These are phyloP conservation scores for Drosophila borborema DNA, from an alignment of 2,888 invertebrate species.

Conservation along the genomic window DNA sequence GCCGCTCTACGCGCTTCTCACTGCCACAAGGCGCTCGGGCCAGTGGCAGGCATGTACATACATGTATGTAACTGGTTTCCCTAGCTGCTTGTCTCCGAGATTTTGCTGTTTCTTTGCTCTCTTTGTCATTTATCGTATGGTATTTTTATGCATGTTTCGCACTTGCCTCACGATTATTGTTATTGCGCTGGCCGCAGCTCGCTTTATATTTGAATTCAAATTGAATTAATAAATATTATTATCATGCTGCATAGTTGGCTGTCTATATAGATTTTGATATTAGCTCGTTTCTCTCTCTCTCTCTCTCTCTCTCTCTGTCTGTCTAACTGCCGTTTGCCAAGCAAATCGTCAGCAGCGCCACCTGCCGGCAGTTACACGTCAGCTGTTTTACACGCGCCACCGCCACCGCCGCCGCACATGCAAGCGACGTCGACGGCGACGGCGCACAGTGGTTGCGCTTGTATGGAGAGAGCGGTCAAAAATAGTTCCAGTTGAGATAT, in stretches of 20 bases:
- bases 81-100: slow-evolving; percentile 13
- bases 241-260: not conserved
- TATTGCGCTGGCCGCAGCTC: slow-evolving; percentile 12
- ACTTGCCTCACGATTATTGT: slow-evolving; percentile 37
- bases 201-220: slow-evolving; percentile 15
- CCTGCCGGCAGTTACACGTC: slow-evolving; percentile 31
- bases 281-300: no score
- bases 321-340: slow-evolving; percentile 17
- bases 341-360: slow-evolving; percentile 35
- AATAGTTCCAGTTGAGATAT: no score
- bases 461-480: no score
- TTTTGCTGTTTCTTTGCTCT: not conserved
- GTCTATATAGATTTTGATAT: not conserved
- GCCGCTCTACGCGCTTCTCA: slow-evolving; percentile 60
- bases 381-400: slow-evolving; percentile 30
- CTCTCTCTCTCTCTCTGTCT: not conserved
- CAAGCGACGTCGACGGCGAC: not conserved
- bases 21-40: slow-evolving; percentile 32
- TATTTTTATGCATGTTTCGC: slow-evolving; percentile 41
- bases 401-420: not conserved
- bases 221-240: slow-evolving; percentile 10
- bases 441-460: no score
- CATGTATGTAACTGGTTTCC: slow-evolving; percentile 75
- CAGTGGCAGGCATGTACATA: slow-evolving; percentile 28
- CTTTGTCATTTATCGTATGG: not conserved